Conservation (phyloP, 1,140 invertebrate species). For the Bombus pyrosoma region DNA sequence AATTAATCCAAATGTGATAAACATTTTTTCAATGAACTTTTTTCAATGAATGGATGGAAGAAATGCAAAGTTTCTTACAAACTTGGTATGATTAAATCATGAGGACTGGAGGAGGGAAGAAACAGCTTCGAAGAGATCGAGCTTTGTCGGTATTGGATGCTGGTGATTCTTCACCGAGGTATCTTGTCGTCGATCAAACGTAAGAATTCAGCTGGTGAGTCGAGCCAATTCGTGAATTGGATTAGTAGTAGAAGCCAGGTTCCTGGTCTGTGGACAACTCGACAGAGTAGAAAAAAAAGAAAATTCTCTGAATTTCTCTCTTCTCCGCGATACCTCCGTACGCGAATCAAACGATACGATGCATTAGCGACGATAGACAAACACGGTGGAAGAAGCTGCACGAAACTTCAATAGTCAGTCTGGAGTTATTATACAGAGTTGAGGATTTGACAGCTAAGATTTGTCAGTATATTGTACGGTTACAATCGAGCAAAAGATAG, state of each 20-base stretch:
- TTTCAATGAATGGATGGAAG: neutral
- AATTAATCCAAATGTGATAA: neutral
- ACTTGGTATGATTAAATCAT: neutral
- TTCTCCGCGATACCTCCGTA: too few relatives aligned
- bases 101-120: neutral
- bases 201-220: neutral
- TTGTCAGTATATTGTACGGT: too few relatives aligned
- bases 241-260: neutral
- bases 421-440: too few relatives aligned
- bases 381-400: neutral
- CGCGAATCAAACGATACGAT: neutral
- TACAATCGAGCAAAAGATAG: too few relatives aligned
- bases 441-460: too few relatives aligned
- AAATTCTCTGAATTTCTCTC: neutral
- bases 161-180: neutral
- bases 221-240: neutral
- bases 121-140: neutral
- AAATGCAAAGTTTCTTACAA: neutral
- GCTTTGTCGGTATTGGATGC: neutral
- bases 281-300: neutral
- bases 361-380: neutral
- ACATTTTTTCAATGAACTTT: neutral
- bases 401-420: too few relatives aligned
- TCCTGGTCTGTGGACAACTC: neutral
- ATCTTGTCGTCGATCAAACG: slow-evolving; percentile 5